A percentile compares a stretch with the other conserved stretches of the same genome.
Evolutionary conservation across 2,888 invertebrate species (phyloP).

Genomic region (Drosophila hawaiiensis): DNA sequence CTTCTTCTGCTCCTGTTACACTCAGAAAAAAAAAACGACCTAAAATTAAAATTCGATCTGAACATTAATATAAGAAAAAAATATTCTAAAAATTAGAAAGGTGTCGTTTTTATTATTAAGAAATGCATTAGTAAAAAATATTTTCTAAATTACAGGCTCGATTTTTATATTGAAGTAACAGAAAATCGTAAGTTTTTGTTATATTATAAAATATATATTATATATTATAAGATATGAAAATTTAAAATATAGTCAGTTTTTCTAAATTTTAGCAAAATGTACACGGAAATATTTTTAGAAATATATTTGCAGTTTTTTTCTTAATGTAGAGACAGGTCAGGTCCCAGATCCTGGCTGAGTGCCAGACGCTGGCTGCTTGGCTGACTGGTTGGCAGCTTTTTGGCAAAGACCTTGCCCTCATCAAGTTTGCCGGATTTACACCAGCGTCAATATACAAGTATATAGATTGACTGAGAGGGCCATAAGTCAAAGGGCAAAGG

Average conservation of each 20-base stretch:
- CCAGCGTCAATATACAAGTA: slow-evolving; percentile 48
- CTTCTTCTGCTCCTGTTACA: slow-evolving; percentile 9
- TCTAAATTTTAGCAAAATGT: too few species aligned
- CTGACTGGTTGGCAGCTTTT: slow-evolving; percentile 27
- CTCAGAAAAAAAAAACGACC: neutral
- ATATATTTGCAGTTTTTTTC: neutral
- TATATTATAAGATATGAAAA: neutral
- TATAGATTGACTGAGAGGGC: slow-evolving; percentile 31
- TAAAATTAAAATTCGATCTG: neutral
- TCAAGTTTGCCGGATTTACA: slow-evolving; percentile 49
- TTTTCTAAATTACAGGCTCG: too few species aligned
- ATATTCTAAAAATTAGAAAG: neutral
- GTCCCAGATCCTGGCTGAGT: neutral
- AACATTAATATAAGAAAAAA: neutral
- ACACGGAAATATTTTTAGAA: neutral
- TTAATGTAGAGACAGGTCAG: slow-evolving; percentile 7
- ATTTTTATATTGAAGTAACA: too few species aligned
- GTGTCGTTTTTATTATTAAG: neutral
- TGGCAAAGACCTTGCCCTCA: slow-evolving; percentile 67
- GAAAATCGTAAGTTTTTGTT: neutral
- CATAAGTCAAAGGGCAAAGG: slow-evolving; percentile 52
- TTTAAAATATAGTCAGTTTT: too few species aligned
- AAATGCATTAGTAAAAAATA: neutral
- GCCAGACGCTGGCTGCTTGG: slow-evolving; percentile 1
- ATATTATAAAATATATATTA: neutral